Base-by-base conservation (phyloP, 2,113 vertebrate species). In the Stictonetta naevosa region DNA sequence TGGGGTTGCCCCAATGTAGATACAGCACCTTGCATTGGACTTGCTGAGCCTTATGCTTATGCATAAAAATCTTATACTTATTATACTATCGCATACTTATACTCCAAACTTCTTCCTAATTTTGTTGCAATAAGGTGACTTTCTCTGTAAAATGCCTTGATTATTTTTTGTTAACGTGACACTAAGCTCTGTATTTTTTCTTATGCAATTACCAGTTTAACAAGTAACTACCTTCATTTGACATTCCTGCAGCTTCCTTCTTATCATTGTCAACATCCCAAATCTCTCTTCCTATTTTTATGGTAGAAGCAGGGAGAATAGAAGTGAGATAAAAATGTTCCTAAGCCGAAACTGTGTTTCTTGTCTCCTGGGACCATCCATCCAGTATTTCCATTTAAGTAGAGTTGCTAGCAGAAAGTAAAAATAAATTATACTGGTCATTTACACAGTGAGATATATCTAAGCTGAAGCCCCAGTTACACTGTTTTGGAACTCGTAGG, bases 171-270 rank as follows among this genome's bases (percentile, higher is more conserved):
- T 64, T 88, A 67, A 71, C 17, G 28, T 25, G 56, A 38, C 83
- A 60, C 50, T 58, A 59, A 83, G 28, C 16, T 83, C 28, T 62
- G 28, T 44, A 50, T 69, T 89, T 77, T 52, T 23, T 69, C n/a
- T 90, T 67, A 71, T 6, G n/a, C 59, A 92, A 36, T 63, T 69
- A 62, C 28, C 48, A 79, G 19, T 76, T 76, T 73, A 91, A 79
- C 26, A 48, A 87, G 62, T 34, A 75, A 25, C 58, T 79, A 60
- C 58, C 53, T 91, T 75, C 80, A 66, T 71, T 82, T 50, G 56
- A 40, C 9, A 2, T 92, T 87, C 68, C 74, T 76, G 74, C 0
- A 0, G 19, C 71, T 73, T 87, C 63, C 50, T 91, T 76, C 71
- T 59, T 38, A 46, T 46, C 74, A 52, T 34, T 0, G 1, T 63